These are phyloP conservation scores for Euphydryas editha DNA, from an alignment of 2,888 invertebrate genomes.

Conservation along the genomic window DNA sequence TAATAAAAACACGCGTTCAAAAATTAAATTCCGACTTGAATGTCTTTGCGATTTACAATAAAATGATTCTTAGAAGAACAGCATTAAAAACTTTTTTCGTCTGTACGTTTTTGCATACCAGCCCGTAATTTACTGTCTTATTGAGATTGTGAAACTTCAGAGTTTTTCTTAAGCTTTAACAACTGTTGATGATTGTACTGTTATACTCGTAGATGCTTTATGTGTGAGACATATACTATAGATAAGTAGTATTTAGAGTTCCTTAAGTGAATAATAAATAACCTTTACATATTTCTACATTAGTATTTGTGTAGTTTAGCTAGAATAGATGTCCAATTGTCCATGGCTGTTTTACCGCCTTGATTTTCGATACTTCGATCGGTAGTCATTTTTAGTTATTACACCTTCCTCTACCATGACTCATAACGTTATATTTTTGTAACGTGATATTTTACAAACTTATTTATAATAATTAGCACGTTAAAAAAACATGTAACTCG, in stretches of 20 bases:
- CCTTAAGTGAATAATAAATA: not conserved
- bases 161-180: conserved; percentile 12
- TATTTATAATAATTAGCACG: too few relatives aligned
- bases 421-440: too few relatives aligned
- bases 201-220: conserved; percentile 12
- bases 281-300: too few relatives aligned
- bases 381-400: too few relatives aligned
- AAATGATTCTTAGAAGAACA: conserved; percentile 3
- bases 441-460: too few relatives aligned
- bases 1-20: conserved; percentile 14
- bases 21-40: conserved; percentile 17
- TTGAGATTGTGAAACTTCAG: conserved; percentile 20
- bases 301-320: too few relatives aligned
- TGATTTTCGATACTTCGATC: too few relatives aligned
- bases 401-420: too few relatives aligned
- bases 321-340: too few relatives aligned
- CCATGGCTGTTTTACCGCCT: too few relatives aligned
- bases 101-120: conserved; percentile 12
- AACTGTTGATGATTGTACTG: conserved; percentile 9
- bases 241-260: not conserved
- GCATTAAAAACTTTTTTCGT: conserved; percentile 9
- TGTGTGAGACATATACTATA: not conserved
- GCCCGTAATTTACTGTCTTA: not conserved
- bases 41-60: conserved; percentile 1
- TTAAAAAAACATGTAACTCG: too few relatives aligned